Evolutionary conservation across 2,797 vertebrate genomes (phyloP).

Genomic region (Myotis findleyi): DNA sequence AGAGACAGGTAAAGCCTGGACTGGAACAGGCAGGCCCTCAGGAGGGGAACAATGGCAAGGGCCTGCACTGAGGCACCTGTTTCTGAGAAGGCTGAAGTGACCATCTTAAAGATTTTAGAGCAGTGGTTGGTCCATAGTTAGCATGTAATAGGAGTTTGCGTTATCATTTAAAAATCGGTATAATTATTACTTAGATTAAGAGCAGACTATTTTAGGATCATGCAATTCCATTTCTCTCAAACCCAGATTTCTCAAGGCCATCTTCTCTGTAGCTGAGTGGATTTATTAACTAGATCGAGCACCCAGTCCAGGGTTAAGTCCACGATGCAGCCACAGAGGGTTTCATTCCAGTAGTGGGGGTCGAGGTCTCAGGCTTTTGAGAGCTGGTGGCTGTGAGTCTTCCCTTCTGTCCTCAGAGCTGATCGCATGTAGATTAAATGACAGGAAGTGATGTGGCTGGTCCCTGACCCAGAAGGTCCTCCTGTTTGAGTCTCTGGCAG

Average conservation of each 20-base stretch:
- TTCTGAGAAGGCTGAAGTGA: slow-evolving; percentile 60
- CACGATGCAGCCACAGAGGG: too few species aligned
- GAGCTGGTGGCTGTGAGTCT: not conserved
- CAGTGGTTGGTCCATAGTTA: not conserved
- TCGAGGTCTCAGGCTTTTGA: rapidly evolving
- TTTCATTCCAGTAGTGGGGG: not conserved
- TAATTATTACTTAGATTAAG: not conserved
- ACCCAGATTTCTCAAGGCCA: not conserved
- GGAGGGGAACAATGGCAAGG: slow-evolving; percentile 91
- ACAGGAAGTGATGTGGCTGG: not conserved
- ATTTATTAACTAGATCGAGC: not conserved
- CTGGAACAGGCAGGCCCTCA: slow-evolving; percentile 89
- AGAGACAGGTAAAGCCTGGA: slow-evolving; percentile 92
- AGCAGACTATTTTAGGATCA: not conserved
- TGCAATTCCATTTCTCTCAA: not conserved
- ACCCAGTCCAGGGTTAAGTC: too few species aligned
- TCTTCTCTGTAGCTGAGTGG: not conserved
- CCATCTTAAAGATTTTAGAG: not conserved
- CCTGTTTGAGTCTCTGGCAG: not conserved
- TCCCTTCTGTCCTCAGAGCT: not conserved
- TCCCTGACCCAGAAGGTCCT: not conserved
- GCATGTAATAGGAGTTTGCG: not conserved
- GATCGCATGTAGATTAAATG: not conserved
- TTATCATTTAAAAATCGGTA: not conserved
- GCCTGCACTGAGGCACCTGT: slow-evolving; percentile 92